Evolutionary conservation across 2,888 invertebrate genomes (phyloP).

Genomic region (Eledone cirrhosa): DNA sequence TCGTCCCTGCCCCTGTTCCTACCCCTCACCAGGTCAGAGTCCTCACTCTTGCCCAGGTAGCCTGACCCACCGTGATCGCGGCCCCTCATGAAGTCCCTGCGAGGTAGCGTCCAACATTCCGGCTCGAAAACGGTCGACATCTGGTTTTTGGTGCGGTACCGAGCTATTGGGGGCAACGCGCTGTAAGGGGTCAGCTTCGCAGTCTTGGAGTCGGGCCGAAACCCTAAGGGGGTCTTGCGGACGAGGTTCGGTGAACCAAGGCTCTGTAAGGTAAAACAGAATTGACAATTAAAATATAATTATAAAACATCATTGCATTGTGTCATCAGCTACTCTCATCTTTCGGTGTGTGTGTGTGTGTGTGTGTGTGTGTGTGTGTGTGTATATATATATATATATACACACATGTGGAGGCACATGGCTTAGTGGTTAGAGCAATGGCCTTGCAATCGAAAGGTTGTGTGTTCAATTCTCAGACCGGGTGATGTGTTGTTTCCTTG

Average conservation of each 20-base stretch:
- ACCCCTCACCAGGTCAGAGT: conserved; percentile 31
- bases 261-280: neutral
- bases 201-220: conserved; percentile 53
- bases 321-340: too few species aligned
- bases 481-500: too few species aligned
- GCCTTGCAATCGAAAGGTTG: too few species aligned
- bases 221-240: neutral
- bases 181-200: conserved; percentile 41
- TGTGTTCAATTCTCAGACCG: too few species aligned
- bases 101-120: conserved; percentile 44
- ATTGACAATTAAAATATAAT: too few species aligned
- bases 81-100: neutral
- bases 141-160: conserved; percentile 44
- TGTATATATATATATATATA: too few species aligned
- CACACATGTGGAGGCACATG: too few species aligned
- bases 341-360: too few species aligned
- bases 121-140: conserved; percentile 54
- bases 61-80: neutral
- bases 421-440: too few species aligned
- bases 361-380: too few species aligned
- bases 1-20: conserved; percentile 28
- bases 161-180: conserved; percentile 48
- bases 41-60: neutral
- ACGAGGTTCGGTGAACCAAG: neutral
- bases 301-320: too few species aligned